phyloP scores from a whole-genome alignment of 2,113 vertebrate species.

The Asarcornis scutulata region DNA sequence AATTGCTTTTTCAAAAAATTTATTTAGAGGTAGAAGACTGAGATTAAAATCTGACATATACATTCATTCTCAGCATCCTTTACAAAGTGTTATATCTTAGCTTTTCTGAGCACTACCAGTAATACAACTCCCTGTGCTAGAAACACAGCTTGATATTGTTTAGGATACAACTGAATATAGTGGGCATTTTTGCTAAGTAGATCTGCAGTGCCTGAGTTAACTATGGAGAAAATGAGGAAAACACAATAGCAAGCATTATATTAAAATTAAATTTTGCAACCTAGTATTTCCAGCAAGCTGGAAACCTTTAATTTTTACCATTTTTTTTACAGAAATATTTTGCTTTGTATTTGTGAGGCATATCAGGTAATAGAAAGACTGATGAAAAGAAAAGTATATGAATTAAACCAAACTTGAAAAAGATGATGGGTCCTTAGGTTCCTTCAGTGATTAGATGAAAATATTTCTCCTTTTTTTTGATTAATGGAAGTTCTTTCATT shows the following conservation, averaged over 20 bases:
- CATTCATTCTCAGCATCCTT: neutral
- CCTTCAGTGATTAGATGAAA: conserved; percentile 4
- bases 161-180: neutral
- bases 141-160: neutral
- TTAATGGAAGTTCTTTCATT: conserved; percentile 42
- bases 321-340: neutral
- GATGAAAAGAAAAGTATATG: neutral
- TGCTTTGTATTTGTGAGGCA: neutral
- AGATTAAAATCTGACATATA: neutral
- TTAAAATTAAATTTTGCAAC: neutral
- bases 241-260: neutral
- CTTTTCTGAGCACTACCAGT: neutral
- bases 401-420: conserved; percentile 22
- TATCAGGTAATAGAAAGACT: conserved; percentile 1
- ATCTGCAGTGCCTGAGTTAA: neutral
- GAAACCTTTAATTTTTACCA: neutral
- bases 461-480: conserved; percentile 48
- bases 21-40: neutral
- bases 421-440: neutral
- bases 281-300: neutral
- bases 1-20: neutral
- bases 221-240: neutral
- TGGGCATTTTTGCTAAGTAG: neutral
- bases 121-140: neutral
- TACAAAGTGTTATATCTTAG: neutral